Base-by-base conservation (phyloP, 2,888 invertebrate genomes). In the Lacanobia oleracea region DNA sequence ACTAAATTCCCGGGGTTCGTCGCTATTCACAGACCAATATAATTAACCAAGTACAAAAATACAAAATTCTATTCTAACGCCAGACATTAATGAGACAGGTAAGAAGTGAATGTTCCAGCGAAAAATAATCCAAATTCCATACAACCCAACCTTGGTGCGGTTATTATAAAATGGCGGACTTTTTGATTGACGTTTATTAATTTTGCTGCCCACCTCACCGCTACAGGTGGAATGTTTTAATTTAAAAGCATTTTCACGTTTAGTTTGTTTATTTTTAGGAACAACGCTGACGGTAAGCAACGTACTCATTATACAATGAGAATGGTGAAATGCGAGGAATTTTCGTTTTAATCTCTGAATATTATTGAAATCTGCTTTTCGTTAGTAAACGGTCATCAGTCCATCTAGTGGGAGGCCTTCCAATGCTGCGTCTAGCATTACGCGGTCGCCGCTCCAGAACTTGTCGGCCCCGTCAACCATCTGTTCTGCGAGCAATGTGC, bases 161-260 rank as follows among this genome's bases (percentile, higher is more conserved):
- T 77, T 77, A 77, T 69, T 72, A 54, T 79, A 79, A 75, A 81
- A 78, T 48, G 67, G 57, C 69, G 65, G 60, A 75, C 69, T 53
- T 82, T 87, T 85, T 85, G 86, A 88, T 79, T 87, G 88, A 86
- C 89, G 78, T 76, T 77, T 85, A 88, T 88, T 87, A 87, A 88
- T 82, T 77, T 84, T 66, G 40, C 61, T 68, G 63, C 68, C 57
- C 67, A 82, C 79, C 81, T 60, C 50, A 60, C 65, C 74, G 73
- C 73, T 77, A 75, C 56, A 75, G 73, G 48, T 60, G 74, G 76
- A 77, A 82, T 77, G 70, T 84, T 85, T 81, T 75, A 78, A 82
- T 78, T 82, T 82, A 45, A 75, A 77, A 77, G 48, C 71, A 27
- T 78, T 69, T 64, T 60, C 37, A 33, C 59, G 67, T 69, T 83